phyloP scores from a whole-genome alignment of 2,888 invertebrate species.

The Imbricaverruca yamaguchii region DNA sequence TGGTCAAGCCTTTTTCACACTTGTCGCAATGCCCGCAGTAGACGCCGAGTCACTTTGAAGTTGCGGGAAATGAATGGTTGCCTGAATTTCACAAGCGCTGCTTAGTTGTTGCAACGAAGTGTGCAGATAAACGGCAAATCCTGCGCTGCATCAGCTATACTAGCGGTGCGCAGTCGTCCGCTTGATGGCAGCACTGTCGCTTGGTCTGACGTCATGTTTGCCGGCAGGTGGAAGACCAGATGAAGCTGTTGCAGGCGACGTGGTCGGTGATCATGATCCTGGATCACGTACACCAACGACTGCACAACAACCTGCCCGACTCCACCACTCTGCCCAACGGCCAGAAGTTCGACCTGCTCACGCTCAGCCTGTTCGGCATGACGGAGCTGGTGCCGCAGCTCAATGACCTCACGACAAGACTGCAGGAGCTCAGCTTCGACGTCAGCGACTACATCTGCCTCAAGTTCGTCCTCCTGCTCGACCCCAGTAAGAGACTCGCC shows the following conservation, averaged over 20 bases:
- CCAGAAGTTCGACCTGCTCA: slow-evolving; percentile 87
- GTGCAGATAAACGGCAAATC: neutral
- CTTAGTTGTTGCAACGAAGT: neutral
- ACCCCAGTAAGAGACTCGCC: slow-evolving; percentile 64
- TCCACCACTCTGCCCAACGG: slow-evolving; percentile 90
- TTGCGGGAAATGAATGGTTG: neutral
- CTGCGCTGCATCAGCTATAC: neutral
- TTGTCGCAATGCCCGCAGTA: too few relatives aligned
- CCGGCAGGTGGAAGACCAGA: slow-evolving; percentile 93
- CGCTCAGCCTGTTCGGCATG: slow-evolving; percentile 79
- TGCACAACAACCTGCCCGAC: slow-evolving; percentile 91
- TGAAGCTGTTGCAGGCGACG: slow-evolving; percentile 93
- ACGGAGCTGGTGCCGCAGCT: slow-evolving; percentile 77
- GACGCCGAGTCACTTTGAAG: neutral
- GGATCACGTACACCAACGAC: slow-evolving; percentile 91
- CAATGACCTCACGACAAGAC: slow-evolving; percentile 81
- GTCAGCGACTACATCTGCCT: slow-evolving; percentile 95
- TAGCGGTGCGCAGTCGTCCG: neutral
- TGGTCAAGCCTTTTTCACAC: too few relatives aligned
- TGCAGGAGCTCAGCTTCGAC: slow-evolving; percentile 91
- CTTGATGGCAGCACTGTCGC: neutral
- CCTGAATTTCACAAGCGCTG: neutral
- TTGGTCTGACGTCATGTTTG: neutral
- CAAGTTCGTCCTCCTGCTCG: slow-evolving; percentile 93
- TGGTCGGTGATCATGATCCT: slow-evolving; percentile 98